Evolutionary conservation across 2,888 invertebrate genomes (phyloP).

Genomic region (Scaptomyza flava): DNA sequence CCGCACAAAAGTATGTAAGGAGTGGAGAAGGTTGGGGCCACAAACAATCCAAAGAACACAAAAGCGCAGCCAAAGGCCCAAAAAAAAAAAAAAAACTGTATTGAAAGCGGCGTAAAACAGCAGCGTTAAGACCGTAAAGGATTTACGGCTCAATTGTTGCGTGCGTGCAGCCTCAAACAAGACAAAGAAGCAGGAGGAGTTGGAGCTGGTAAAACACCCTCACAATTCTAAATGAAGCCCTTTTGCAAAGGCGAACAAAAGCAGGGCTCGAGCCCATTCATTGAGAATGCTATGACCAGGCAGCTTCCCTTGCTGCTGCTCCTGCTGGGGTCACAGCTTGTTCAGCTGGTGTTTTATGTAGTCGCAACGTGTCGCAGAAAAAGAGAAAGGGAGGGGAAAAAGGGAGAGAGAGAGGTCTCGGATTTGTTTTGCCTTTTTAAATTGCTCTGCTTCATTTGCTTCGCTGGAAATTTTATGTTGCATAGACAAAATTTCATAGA

Average conservation of each 20-base stretch:
- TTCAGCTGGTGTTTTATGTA: constrained; percentile 75
- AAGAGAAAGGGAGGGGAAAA: constrained; percentile 4
- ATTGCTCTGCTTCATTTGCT: constrained; percentile 84
- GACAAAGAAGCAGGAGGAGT: constrained; percentile 7
- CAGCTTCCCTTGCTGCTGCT: constrained; percentile 30
- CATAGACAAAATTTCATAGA: constrained; percentile 4
- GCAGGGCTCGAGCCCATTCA: constrained; percentile 52
- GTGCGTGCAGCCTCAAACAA: constrained; percentile 61
- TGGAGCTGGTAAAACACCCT: constrained; percentile 56
- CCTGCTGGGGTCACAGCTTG: constrained; percentile 53
- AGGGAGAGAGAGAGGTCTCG: constrained; percentile 14
- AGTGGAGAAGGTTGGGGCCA: background rate
- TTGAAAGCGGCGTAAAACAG: constrained; percentile 67
- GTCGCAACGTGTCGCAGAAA: constrained; percentile 60
- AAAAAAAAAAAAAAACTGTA: constrained; percentile 21
- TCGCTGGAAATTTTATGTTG: constrained; percentile 39
- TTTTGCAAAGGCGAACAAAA: constrained; percentile 57
- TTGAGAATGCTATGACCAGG: constrained; percentile 59
- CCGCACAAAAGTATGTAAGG: constrained; percentile 1
- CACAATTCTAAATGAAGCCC: constrained; percentile 58
- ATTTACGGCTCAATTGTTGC: constrained; percentile 83
- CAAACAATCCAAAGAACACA: constrained; percentile 45
- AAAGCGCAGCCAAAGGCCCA: constrained; percentile 55
- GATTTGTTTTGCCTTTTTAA: constrained; percentile 81
- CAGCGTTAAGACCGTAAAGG: constrained; percentile 80